Conservation (phyloP, 1,140 invertebrate genomes). For the Achroia grisella region DNA sequence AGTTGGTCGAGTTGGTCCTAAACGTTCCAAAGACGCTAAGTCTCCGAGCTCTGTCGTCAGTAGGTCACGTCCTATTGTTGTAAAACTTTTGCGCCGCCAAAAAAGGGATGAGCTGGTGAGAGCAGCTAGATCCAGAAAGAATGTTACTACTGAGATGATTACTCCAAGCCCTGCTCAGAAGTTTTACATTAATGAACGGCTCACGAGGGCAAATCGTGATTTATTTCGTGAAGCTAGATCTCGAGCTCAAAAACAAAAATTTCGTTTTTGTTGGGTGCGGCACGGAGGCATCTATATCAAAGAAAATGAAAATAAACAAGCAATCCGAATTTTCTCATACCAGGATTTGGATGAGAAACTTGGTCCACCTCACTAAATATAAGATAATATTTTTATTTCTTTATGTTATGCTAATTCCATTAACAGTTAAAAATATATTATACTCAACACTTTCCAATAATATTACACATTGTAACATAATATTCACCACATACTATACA, state of each 20-base stretch:
- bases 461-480: neutral
- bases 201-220: conserved; percentile 8
- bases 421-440: neutral
- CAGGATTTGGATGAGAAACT: conserved; percentile 8
- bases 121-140: neutral
- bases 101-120: neutral
- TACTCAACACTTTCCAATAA: neutral
- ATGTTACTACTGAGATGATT: neutral
- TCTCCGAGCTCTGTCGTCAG: neutral
- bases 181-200: too few species aligned
- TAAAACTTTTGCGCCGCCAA: neutral
- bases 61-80: neutral
- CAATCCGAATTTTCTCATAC: conserved; percentile 1
- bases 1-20: neutral
- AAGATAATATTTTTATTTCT: conserved; percentile 1
- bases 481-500: neutral
- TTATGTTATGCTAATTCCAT: neutral
- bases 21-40: neutral
- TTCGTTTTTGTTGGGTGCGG: conserved; percentile 2
- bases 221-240: conserved; percentile 16
- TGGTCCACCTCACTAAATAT: neutral
- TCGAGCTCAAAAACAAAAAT: neutral
- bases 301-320: conserved; percentile 12
- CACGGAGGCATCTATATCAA: conserved; percentile 9
- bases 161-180: neutral